Base-by-base conservation (phyloP, 2,888 invertebrate species). In the Temnothorax rugatulus region DNA sequence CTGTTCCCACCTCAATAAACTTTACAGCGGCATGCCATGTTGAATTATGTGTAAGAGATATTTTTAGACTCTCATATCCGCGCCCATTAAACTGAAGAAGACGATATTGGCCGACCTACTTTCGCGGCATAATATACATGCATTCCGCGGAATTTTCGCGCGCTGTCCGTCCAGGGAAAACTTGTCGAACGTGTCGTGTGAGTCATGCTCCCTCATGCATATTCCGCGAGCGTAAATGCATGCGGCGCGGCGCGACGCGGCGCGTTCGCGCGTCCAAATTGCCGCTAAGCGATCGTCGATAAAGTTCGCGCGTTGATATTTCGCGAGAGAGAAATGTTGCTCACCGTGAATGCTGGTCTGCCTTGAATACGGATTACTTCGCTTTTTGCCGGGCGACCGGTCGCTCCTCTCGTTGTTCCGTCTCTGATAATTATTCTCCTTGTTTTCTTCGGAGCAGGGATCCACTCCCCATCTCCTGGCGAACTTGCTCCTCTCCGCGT, bases 401-500 rank as follows among this genome's bases (percentile, higher is more conserved):
- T 91, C 87, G 44, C 61, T 85, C 74, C 90, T 89, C 59, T 93
- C 93, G 82, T 87, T 86, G 54, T 86, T 85, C 57, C 87, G 84
- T 76, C 90, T 91, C 85, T 91, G 89, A 5, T 87, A 88, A 82
- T 79, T 82, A 85, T 94, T 94, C 83, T 94, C 94, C 90, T 94
- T 94, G 87, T 94, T 93, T 69, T 94, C 93, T 69, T 94, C 93
- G 75, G 93, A 92, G 9, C 91, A 87, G 0, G 94, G 93, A 90
- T 96, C 96, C 79, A 96, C 96, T 90, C 96, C 96, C 93, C 96
- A 97, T 90, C 96, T 95, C 84, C 95, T 95, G 77, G 96, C 95
- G 91, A 97, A 96, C 77, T 96, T 95, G 90, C 96, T 95, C 90
- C 96, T 95, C 86, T 96, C 96, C 84, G 95, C 94, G 57, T 95